Evolutionary conservation across 2,888 invertebrate genomes (phyloP), one percentile per base, ranked within the genome.

Genomic region (Drosophila yooni): DNA sequence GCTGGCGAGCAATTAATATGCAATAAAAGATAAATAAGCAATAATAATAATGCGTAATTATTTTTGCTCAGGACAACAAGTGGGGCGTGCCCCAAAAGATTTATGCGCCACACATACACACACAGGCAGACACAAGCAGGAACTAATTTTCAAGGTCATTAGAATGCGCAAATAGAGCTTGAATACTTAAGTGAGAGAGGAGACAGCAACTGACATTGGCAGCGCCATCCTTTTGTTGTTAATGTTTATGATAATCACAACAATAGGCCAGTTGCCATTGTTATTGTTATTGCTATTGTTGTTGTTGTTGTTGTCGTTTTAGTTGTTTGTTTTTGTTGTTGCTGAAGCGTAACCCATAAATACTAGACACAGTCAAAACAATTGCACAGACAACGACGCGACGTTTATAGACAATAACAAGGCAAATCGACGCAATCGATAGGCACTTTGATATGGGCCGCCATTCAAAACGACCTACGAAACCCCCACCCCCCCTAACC

Each of bases 61-160:
- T 79, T 76, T 74, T 71, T 70, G 59, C 53, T 64, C 59, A 64
- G 50, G 25, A 31, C n/a, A 34, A 43, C 18, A 27, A 38, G 51
- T 65, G 48, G 58, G 68, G 66, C 60, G 66, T 59, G 53, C 58
- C 53, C 57, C 57, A 43, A 76, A 76, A 77, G 70, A 89, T 85
- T 84, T 85, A 79, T 79, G 62, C 70, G 69, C 68, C 51, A 43
- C 27, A 68, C 54, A 31, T 25, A 31, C 25, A 34, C 36, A 27
- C 27, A 52, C 25, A 53, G 18, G 15, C 46, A 29, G 25, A n/a
- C 38, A 56, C 13, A 56, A 74, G 76, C 81, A 91, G 92, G 91
- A 91, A 91, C 90, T 91, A 87, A 91, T 92, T 92, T 92, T 92
- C 91, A 92, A 92, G 91, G 91, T 92, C 91, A 92, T 92, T 92